These are phyloP conservation scores for Chiroxiphia lanceolata DNA, from an alignment of 2,797 vertebrate genomes.

Conservation along the genomic window DNA sequence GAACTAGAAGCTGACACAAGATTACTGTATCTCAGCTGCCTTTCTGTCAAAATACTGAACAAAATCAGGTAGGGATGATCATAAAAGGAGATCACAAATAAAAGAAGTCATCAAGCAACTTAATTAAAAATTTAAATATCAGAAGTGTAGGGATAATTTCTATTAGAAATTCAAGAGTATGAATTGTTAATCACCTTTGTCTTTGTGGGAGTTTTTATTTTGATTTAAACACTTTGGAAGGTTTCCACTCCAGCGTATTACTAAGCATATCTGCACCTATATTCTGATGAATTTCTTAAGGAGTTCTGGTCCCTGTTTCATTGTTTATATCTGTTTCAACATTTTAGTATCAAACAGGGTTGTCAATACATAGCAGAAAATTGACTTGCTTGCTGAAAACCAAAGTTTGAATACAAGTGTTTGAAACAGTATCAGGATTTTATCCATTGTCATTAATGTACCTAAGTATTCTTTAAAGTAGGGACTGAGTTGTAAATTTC, in stretches of 20 bases:
- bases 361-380: not conserved
- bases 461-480: not conserved
- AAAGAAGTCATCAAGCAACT: not conserved
- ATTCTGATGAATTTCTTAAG: not conserved
- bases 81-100: not conserved
- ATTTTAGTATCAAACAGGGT: not conserved
- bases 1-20: not conserved
- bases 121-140: not conserved
- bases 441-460: not conserved
- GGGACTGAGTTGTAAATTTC: not conserved
- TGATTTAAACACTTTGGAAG: not conserved
- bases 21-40: not conserved
- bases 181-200: not conserved
- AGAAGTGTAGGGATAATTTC: not conserved
- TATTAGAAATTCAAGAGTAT: not conserved
- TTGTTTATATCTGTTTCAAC: not conserved
- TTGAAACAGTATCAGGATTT: not conserved
- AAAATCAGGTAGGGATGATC: not conserved
- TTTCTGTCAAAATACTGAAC: not conserved
- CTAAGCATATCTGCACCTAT: not conserved
- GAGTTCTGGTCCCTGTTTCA: not conserved
- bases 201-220: not conserved
- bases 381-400: not conserved
- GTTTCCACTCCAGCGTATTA: not conserved
- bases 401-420: not conserved